Base-by-base conservation (phyloP, 2,888 invertebrate species). In the Oscheius sp. region DNA sequence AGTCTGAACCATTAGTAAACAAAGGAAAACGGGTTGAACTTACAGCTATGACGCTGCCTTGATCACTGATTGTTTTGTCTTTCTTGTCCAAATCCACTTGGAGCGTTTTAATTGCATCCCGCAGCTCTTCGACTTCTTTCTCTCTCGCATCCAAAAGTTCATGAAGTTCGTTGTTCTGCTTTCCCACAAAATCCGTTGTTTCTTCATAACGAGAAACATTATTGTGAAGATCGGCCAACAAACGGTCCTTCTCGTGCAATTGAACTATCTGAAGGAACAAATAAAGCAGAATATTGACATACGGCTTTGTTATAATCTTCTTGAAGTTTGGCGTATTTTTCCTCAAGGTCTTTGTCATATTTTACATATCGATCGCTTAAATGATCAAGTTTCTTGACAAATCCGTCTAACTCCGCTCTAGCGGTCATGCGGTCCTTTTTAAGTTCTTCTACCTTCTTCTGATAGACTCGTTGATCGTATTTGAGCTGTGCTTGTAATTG, bases 91-190 rank as follows among this genome's bases (percentile, higher is more conserved):
- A 26, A 24, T 56, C 20, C 33, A 49, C 6, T 30, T 62, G 47
- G 20, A 62, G 45, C 1, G 47, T 14, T 28, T 30, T 47, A 24
- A 75, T 68, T 45, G 72, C 70, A 30, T 72, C 65, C 45, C 75
- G 67, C 5, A 78, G 45, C 22, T 72, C 70, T 44, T 74, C 70
- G 24, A 78, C 68, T 1, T 67, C 73, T 56, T 61, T 66, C 54
- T 77, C 74, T 26, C 72, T 74, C 54, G 68, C 72, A 33, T 77
- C 75, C 41, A 79, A 50, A 20, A 73, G 67, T 36, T 74, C 71
- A 45, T 73, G 70, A 30, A 79, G 65, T 28, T 70, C 57, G 20
- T 71, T 67, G 69, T 78, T 78, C 50, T 76, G 73, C 67, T 68
- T 41, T 44, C 73, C 76, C 30, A 76, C 66, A 22, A 47, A 62